phyloP scores from a whole-genome alignment of 1,140 invertebrate species.

The Drosophila athabasca region DNA sequence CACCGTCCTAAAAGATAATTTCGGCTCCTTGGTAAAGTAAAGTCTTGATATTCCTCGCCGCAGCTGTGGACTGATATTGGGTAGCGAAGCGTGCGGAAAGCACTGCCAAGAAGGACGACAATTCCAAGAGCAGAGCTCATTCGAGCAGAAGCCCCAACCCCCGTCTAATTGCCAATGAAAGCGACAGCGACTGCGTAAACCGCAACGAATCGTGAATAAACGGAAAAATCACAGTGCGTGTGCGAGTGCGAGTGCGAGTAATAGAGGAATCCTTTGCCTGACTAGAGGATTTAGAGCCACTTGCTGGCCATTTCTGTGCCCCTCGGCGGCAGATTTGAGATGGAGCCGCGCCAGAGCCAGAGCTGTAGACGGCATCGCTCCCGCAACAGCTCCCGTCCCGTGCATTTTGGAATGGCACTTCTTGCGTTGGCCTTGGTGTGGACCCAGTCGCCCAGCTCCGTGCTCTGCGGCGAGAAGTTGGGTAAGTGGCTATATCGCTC shows the following conservation, averaged over 20 bases:
- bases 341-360: slow-evolving; percentile 25
- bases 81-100: slow-evolving; percentile 10
- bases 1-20: slow-evolving; percentile 3
- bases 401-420: slow-evolving; percentile 36
- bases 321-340: slow-evolving; percentile 22
- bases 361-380: slow-evolving; percentile 9
- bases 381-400: slow-evolving; percentile 2
- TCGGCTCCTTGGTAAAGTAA: slow-evolving; percentile 3
- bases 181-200: slow-evolving; percentile 6
- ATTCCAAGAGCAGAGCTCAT: neutral
- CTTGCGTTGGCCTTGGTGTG: slow-evolving; percentile 51
- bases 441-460: slow-evolving; percentile 49
- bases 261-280: slow-evolving; percentile 57
- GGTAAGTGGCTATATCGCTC: slow-evolving; percentile 64
- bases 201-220: slow-evolving; percentile 30
- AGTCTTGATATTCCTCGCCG: slow-evolving; percentile 8
- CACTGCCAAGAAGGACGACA: neutral
- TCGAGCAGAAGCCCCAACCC: slow-evolving; percentile 4
- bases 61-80: slow-evolving; percentile 6
- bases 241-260: slow-evolving; percentile 2
- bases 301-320: slow-evolving; percentile 9
- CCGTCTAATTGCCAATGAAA: slow-evolving; percentile 57
- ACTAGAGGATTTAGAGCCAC: slow-evolving; percentile 13
- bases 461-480: slow-evolving; percentile 75
- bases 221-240: slow-evolving; percentile 23